Evolutionary conservation across 2,888 invertebrate species (phyloP).

Genomic region (Phyto melanocephala): DNA sequence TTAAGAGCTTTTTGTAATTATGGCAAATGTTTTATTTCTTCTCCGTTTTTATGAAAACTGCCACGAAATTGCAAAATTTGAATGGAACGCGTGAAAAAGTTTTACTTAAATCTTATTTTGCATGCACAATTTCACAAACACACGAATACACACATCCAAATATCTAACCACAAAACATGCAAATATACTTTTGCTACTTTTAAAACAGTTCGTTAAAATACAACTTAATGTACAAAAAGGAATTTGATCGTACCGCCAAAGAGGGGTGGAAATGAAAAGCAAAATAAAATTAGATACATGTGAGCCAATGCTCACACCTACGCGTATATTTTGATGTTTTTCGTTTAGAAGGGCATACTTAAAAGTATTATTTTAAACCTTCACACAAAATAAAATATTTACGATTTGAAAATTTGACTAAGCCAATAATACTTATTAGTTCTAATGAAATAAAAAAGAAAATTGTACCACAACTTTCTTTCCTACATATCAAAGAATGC

Average conservation of each 20-base stretch:
- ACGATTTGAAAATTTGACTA: too few species aligned
- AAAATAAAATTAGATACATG: constrained; percentile 30
- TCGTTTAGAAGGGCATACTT: not conserved
- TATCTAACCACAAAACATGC: not conserved
- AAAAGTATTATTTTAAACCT: too few species aligned
- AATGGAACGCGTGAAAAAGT: constrained; percentile 34
- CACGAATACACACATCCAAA: not conserved
- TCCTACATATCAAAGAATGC: too few species aligned
- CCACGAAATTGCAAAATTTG: constrained; percentile 6
- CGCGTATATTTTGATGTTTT: not conserved
- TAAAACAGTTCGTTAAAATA: not conserved
- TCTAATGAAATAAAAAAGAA: too few species aligned
- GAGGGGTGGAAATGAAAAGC: not conserved
- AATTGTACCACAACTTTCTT: too few species aligned
- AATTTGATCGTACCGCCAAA: not conserved
- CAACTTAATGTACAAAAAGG: not conserved
- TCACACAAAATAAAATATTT: too few species aligned
- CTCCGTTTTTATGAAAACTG: constrained; percentile 18
- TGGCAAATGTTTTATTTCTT: constrained; percentile 26
- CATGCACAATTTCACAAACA: constrained; percentile 25
- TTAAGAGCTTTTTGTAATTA: constrained; percentile 65
- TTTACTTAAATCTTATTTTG: constrained; percentile 48
- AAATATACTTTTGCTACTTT: not conserved
- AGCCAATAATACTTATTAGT: too few species aligned
- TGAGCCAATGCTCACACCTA: not conserved